These are phyloP conservation scores for Diplodus sargus DNA, from an alignment of 2,797 vertebrate genomes.

Conservation along the genomic window DNA sequence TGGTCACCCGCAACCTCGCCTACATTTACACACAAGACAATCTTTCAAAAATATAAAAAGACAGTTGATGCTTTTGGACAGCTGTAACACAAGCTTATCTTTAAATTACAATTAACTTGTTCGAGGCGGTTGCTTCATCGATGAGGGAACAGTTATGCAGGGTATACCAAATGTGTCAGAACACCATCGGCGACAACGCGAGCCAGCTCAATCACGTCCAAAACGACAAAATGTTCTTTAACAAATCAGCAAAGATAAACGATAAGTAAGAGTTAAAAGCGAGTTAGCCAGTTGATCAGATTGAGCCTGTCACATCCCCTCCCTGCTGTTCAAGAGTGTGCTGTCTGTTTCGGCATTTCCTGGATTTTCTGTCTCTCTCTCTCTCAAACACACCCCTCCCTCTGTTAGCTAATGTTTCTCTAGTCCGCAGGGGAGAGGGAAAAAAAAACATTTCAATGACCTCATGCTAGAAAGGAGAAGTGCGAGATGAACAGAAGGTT, in stretches of 20 bases:
- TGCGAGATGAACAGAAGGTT: background rate
- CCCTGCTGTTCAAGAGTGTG: slow-evolving; percentile 3
- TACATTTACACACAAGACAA: background rate
- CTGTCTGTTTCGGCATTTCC: slow-evolving; percentile 76
- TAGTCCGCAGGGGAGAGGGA: slow-evolving; percentile 39
- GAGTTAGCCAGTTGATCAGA: no score
- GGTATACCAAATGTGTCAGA: background rate
- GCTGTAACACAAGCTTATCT: background rate
- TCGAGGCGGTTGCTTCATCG: background rate
- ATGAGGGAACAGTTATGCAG: background rate
- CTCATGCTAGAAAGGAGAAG: background rate
- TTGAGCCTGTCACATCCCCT: background rate
- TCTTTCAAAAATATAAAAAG: rapidly evolving
- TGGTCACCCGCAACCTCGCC: rapidly evolving
- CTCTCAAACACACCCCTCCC: slow-evolving; percentile 55
- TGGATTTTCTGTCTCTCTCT: slow-evolving; percentile 52
- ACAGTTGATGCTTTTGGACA: rapidly evolving
- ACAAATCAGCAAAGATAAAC: background rate
- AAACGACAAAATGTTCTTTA: background rate
- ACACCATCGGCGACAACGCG: slow-evolving; percentile 2
- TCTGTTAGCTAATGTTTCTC: slow-evolving; percentile 50
- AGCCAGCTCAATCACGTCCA: background rate
- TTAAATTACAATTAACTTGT: no score
- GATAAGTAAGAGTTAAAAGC: rapidly evolving
- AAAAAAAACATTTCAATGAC: slow-evolving; percentile 6